Percentiles rank a stretch among this genome's conserved stretches.
Conservation (phyloP, 2,888 invertebrate species). For the Mystacides longicornis region DNA sequence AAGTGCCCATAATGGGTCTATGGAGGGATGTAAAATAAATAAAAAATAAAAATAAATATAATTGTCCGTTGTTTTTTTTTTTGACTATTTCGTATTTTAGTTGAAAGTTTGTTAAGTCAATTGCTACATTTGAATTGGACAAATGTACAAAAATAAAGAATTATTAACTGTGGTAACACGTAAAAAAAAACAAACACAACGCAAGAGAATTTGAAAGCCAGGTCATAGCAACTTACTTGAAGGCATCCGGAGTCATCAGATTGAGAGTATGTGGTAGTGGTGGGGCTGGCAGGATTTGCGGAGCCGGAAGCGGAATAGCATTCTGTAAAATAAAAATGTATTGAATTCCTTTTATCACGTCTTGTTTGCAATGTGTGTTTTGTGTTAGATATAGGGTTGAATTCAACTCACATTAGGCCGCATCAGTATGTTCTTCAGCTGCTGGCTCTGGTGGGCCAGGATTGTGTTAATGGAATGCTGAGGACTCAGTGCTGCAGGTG, state of each 20-base stretch:
- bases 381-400: too few species aligned
- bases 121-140: too few species aligned
- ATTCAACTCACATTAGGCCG: conserved; percentile 36
- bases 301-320: conserved; percentile 32
- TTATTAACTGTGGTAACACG: background rate
- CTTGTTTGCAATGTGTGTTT: too few species aligned
- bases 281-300: conserved; percentile 30
- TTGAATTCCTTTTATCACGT: background rate
- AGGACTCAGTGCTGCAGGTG: background rate
- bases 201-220: too few species aligned
- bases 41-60: too few species aligned
- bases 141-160: background rate
- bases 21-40: too few species aligned
- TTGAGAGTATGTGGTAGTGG: conserved; percentile 47
- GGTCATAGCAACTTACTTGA: conserved; percentile 48
- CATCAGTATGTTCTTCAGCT: conserved; percentile 45
- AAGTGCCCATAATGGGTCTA: too few species aligned
- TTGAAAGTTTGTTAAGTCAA: too few species aligned
- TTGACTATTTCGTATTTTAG: too few species aligned
- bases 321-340: background rate
- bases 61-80: too few species aligned
- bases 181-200: conserved; percentile 7
- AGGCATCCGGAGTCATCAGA: conserved; percentile 84
- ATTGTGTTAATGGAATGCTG: conserved; percentile 32
- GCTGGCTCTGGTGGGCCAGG: conserved; percentile 46